Percentiles rank a stretch among this genome's conserved stretches.
These are phyloP conservation scores for Amphibalanus amphitrite DNA, from an alignment of 1,140 invertebrate species.

Conservation along the genomic window DNA sequence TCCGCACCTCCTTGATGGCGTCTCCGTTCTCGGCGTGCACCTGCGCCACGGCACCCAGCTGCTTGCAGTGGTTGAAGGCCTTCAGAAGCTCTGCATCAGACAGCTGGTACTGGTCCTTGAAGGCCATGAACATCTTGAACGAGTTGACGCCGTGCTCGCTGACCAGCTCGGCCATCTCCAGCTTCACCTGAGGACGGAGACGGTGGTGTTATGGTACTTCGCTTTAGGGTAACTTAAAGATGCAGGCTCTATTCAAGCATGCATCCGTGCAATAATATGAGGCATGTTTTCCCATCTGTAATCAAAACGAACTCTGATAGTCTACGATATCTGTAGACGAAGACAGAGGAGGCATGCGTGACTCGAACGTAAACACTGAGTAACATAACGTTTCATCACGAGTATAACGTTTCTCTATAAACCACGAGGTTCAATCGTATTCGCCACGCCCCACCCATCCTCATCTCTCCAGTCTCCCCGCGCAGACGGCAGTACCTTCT, in stretches of 20 bases:
- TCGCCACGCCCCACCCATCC: slow-evolving; percentile 51
- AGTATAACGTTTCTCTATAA: slow-evolving; percentile 19
- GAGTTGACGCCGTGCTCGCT: slow-evolving; percentile 80
- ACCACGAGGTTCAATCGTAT: too few species aligned
- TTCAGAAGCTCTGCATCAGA: slow-evolving; percentile 73
- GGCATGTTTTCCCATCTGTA: not conserved
- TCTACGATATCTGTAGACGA: too few species aligned
- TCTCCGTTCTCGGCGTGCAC: slow-evolving; percentile 97
- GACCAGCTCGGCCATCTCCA: slow-evolving; percentile 62
- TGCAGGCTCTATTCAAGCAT: too few species aligned
- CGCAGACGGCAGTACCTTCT: slow-evolving; percentile 28
- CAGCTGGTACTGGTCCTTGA: slow-evolving; percentile 80
- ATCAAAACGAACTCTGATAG: not conserved
- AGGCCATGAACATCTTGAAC: slow-evolving; percentile 98
- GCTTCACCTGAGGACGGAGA: slow-evolving; percentile 36
- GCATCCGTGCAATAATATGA: too few species aligned
- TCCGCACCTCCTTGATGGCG: slow-evolving; percentile 54
- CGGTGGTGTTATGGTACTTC: too few species aligned
- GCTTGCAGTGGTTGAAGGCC: slow-evolving; percentile 41
- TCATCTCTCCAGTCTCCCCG: not conserved
- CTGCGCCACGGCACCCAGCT: slow-evolving; percentile 40
- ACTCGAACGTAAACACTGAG: not conserved
- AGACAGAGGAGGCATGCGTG: too few species aligned
- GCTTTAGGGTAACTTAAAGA: too few species aligned
- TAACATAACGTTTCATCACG: not conserved